These are phyloP conservation scores for Syngnathus typhle DNA, from an alignment of 2,113 vertebrate species.

Conservation along the genomic window DNA sequence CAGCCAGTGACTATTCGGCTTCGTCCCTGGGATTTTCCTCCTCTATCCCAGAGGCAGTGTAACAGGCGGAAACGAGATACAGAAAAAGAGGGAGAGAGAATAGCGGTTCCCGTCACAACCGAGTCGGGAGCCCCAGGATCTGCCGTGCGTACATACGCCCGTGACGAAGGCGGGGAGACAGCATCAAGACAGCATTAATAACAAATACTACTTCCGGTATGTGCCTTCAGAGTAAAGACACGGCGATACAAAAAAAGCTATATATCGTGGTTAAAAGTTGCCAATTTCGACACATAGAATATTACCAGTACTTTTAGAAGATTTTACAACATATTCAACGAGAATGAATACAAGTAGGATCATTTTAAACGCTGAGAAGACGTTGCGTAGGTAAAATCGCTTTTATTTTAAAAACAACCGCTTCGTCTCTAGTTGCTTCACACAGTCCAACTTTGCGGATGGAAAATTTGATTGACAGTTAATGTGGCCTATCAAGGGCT, in stretches of 20 bases:
- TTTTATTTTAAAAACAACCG: slow-evolving; percentile 34
- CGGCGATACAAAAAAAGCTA: too few relatives aligned
- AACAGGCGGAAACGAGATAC: neutral
- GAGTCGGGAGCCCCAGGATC: slow-evolving; percentile 62
- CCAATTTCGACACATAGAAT: too few relatives aligned
- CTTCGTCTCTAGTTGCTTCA: slow-evolving; percentile 15
- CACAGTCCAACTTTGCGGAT: slow-evolving; percentile 44
- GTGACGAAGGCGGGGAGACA: slow-evolving; percentile 43
- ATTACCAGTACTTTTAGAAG: neutral
- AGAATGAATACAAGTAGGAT: neutral
- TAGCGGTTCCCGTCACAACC: slow-evolving; percentile 52
- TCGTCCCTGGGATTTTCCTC: slow-evolving; percentile 13
- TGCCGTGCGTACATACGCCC: slow-evolving; percentile 64
- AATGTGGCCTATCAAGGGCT: slow-evolving; percentile 46
- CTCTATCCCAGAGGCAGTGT: neutral
- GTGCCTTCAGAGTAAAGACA: slow-evolving; percentile 23
- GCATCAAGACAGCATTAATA: neutral
- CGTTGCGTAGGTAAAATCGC: neutral
- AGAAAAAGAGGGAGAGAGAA: slow-evolving; percentile 22
- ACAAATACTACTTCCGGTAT: slow-evolving; percentile 5
- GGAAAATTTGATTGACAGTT: slow-evolving; percentile 51
- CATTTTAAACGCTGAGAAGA: neutral
- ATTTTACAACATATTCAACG: neutral
- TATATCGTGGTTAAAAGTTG: neutral
- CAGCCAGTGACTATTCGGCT: neutral